Percentiles rank a stretch among this genome's conserved stretches.
Evolutionary conservation across 1,140 invertebrate genomes (phyloP).

Genomic region (Trichonephila clavipes): DNA sequence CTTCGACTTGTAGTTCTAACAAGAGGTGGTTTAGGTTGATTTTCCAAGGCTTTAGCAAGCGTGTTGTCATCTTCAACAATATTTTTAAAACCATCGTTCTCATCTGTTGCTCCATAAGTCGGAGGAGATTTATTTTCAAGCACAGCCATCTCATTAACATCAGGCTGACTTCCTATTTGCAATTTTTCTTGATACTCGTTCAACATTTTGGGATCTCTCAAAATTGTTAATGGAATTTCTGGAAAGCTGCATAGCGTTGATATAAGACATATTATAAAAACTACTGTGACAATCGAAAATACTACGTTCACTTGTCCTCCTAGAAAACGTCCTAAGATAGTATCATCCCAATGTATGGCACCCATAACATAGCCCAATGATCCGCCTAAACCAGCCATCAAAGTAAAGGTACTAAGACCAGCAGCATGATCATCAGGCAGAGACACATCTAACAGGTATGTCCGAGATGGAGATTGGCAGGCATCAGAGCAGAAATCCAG

Average conservation of each 20-base stretch:
- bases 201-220: conserved; percentile 79
- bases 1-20: not conserved
- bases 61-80: not conserved
- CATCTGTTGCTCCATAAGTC: conserved; percentile 28
- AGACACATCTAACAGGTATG: conserved; percentile 95
- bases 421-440: conserved; percentile 95
- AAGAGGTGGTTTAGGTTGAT: not conserved
- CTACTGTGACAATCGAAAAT: conserved; percentile 92
- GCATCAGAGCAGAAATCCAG: conserved; percentile 98
- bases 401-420: conserved; percentile 96
- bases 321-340: conserved; percentile 88
- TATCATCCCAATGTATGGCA: conserved; percentile 95
- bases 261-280: conserved; percentile 90
- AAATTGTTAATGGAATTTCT: conserved; percentile 89
- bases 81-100: conserved; percentile 22
- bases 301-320: conserved; percentile 94
- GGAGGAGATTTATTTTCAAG: not conserved
- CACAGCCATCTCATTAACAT: not conserved
- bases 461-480: conserved; percentile 95
- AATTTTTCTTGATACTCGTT: conserved; percentile 80
- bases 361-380: conserved; percentile 95
- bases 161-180: not conserved
- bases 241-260: conserved; percentile 92
- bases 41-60: not conserved
- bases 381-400: conserved; percentile 97